Percentiles rank a stretch among this genome's conserved stretches.
These are phyloP conservation scores for Zoanthus sociatus DNA, from an alignment of 92 coral and sea anemone genomes.

Conservation along the genomic window DNA sequence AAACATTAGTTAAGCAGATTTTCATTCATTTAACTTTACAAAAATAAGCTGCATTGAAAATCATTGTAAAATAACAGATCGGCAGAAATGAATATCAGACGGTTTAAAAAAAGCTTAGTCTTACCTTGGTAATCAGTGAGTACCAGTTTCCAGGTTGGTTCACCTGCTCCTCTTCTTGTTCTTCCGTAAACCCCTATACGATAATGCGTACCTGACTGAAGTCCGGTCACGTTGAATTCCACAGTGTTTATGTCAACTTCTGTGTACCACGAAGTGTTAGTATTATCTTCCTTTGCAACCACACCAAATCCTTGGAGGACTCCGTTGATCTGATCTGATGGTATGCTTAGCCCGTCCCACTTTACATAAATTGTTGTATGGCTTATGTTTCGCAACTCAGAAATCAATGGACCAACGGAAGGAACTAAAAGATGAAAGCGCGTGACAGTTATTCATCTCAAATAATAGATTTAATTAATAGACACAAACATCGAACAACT, in stretches of 20 bases:
- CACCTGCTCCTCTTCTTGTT: conserved; percentile 11
- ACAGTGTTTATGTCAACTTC: background rate
- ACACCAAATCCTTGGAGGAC: conserved; percentile 16
- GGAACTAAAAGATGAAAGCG: background rate
- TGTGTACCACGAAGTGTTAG: background rate
- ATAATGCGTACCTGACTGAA: background rate
- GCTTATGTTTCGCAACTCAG: background rate
- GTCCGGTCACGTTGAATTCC: conserved; percentile 16
- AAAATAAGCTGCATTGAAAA: too few relatives aligned
- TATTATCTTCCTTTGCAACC: too few relatives aligned
- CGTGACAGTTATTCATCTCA: too few relatives aligned
- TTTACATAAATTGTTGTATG: conserved; percentile 2
- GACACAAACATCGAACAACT: background rate
- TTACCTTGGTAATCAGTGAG: conserved; percentile 9
- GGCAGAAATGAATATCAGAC: too few relatives aligned
- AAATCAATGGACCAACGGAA: conserved; percentile 8
- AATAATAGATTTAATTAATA: background rate
- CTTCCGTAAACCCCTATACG: conserved; percentile 9
- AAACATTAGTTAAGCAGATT: too few relatives aligned
- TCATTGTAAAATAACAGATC: too few relatives aligned
- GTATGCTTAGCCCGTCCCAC: conserved; percentile 9
- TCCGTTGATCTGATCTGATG: conserved; percentile 26
- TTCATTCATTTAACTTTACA: background rate
- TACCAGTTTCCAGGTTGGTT: background rate
- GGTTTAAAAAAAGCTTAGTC: background rate